Evolutionary conservation across 2,888 invertebrate genomes (phyloP), one percentile per base, ranked within the genome.

Genomic region (Drosophila rubida): DNA sequence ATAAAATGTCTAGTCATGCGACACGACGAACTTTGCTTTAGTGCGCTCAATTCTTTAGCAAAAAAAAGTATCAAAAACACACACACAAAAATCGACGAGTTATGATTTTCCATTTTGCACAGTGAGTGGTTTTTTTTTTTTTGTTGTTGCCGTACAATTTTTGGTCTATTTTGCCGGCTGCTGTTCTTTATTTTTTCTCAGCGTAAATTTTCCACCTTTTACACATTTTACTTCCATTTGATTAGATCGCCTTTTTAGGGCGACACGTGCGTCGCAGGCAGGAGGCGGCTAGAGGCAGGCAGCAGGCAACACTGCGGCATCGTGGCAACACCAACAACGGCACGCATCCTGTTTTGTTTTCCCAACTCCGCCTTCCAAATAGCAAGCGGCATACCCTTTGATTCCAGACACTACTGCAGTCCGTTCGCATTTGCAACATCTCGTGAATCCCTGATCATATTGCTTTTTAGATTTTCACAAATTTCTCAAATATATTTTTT

Each of bases 211-310:
- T 84, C 90, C 90, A 82, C 80, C 85, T 90, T 90, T 90, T 84
- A 79, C 88, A 83, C 87, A 89, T 80, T 89, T 89, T 87, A 88
- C 82, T 89, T 90, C 89, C 90, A 89, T 88, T 86, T 85, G 90
- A 89, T 90, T 90, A 83, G 80, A 89, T 90, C 88, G 79, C 72
- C 78, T 88, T 83, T 83, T 81, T 74, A 73, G 84, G 77, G 74
- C 74, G 77, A 77, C 89, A 84, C 83, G 83, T 84, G 81, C 87
- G 62, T 19, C 27, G n/a, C 59, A 48, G 61, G 60, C 42, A 49
- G 58, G 67, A 62, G 62, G 62, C 54, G 37, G 44, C 41, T n/a
- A n/a, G n/a, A n/a, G n/a, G n/a, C 70, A 53, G 60, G 45, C 69
- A 54, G 50, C 30, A 58, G 62, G 53, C 45, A 44, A 23, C 16